phyloP scores from a whole-genome alignment of 2,113 vertebrate genomes.

The Esox niger region DNA sequence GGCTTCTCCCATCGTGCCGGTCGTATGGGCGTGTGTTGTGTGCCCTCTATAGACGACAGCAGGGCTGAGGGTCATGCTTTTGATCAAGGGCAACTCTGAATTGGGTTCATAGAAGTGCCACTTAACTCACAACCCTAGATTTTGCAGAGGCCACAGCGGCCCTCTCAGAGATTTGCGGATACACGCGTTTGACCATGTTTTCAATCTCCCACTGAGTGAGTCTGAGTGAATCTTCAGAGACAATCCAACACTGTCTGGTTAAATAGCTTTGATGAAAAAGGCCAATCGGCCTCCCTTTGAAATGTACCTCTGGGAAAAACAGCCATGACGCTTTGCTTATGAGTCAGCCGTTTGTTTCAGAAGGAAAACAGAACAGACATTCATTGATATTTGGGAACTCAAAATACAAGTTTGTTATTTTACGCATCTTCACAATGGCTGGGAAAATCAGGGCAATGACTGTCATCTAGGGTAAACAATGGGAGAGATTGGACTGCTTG shows the following conservation, averaged over 20 bases:
- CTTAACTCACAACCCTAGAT: conserved; percentile 60
- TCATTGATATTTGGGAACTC: conserved; percentile 39
- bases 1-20: conserved; percentile 69
- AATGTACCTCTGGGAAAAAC: conserved; percentile 33
- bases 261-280: conserved; percentile 50
- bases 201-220: conserved; percentile 61
- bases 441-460: conserved; percentile 39
- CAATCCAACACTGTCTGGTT: conserved; percentile 52
- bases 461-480: conserved; percentile 23
- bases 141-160: conserved; percentile 48
- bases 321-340: conserved; percentile 33
- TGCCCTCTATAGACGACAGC: conserved; percentile 57
- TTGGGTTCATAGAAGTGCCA: conserved; percentile 66
- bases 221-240: conserved; percentile 57
- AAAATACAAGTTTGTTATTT: conserved; percentile 50
- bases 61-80: conserved; percentile 67
- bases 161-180: conserved; percentile 41
- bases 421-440: conserved; percentile 36
- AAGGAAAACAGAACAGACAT: conserved; percentile 37
- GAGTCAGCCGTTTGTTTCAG: conserved; percentile 42
- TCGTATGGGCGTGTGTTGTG: conserved; percentile 29
- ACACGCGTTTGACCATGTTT: conserved; percentile 64
- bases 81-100: conserved; percentile 70
- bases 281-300: conserved; percentile 17
- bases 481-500: conserved; percentile 25